Base-by-base conservation (phyloP, 2,888 invertebrate species). In the Coremacera marginata region DNA sequence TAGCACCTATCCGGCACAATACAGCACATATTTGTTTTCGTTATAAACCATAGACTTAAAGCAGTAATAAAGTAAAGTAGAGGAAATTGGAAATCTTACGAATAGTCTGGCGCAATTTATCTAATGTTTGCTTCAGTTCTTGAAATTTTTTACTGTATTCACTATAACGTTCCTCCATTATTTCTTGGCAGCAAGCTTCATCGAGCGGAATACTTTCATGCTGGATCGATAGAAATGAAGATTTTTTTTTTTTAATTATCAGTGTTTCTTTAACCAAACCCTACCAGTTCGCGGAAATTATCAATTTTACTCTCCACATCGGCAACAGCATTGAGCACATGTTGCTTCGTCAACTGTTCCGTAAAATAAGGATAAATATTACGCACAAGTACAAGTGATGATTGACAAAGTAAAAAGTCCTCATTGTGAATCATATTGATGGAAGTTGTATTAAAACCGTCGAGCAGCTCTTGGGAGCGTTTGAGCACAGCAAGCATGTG, bases 161-260 rank as follows among this genome's bases (percentile, higher is more conserved):
- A 14, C 77, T 75, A 19, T 83, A 82, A 2, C 88, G 85, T 76
- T 89, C 88, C 71, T 86, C 82, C 79, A 89, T 85, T 0, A 84
- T 83, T 77, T 89, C 89, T 77, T 86, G 87, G 27, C 87, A 88
- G 49, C 88, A 88, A 0, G 87, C 88, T 77, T 88, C 89, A 71
- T 88, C 87, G 68, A 87, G 77, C 16, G 88, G 88, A 9, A 84
- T 82, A 74, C 84, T 85, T 22, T 80, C 78, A 11, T 82, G 83
- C 88, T 88, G 60, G 2, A 82, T 79, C 8, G 68, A 34, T 11
- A 16, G 11, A 14, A 37, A 7, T 31, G 31, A 3, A 37, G 7
- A 8, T 37, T 37, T 1, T 37, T 37, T 31, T 31, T 31, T n/a
- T n/a, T n/a, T n/a, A n/a, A n/a, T n/a, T n/a, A n/a, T n/a, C n/a